Evolutionary conservation across 2,113 vertebrate species (phyloP), one percentile per base, ranked within the genome.

Genomic region (Dicentrarchus labrax): DNA sequence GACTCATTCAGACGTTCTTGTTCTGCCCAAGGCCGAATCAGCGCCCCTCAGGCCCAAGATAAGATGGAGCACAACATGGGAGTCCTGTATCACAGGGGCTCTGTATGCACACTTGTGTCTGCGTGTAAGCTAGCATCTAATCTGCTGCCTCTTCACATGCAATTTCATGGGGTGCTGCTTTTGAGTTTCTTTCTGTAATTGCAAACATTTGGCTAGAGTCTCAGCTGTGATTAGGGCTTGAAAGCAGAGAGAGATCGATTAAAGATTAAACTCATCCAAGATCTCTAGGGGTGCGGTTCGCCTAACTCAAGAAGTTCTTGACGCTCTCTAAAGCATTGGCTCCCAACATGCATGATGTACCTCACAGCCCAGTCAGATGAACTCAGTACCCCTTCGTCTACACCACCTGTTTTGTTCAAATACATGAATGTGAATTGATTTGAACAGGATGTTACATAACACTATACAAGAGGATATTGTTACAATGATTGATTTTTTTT

Each of bases 1-100:
- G 64, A 86, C 56, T 78, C 70, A 70, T 57, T 41, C 38, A 53
- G 50, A n/a, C 1, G 8, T 43, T 13, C 22, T 61, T 67, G 47
- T 53, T 39, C 22, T 10, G 45, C 16, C 19, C 13, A 21, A 50
- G 30, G 57, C 8, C 17, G 2, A 51, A 60, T 53, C 50, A 30
- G 48, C 36, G 57, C 50, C 68, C 24, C 8, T 67, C 43, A 2
- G 45, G 71, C 53, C 17, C 39, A 6, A 48, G 51, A 67, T 73
- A 51, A 67, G 36, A 3, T 5, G 21, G 11, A 61, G 36, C 21
- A 9, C 22, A 22, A 74, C 56, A 57, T 24, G 51, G 38, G 38
- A 48, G 47, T 38, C n/a, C 38, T 6, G 24, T 48, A 76, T 65
- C 16, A 22, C 3, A 10, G 21, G 50, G 4, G 15, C 22, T 47